Base-by-base conservation (phyloP, 2,797 vertebrate genomes). In the Chelon auratus region DNA sequence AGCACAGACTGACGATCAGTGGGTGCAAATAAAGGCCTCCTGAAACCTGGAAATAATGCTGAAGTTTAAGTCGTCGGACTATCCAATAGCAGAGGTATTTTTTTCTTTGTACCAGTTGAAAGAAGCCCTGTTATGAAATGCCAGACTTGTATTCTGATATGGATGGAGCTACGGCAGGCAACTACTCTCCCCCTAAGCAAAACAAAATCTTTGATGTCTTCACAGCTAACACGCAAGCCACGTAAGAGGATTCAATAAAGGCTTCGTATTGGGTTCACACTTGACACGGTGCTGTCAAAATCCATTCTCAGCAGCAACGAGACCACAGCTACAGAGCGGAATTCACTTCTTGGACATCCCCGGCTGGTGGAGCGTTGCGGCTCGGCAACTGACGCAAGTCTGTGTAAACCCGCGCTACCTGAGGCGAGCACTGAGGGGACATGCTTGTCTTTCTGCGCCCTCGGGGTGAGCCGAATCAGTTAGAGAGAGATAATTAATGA, bases 361-460 rank as follows among this genome's bases (percentile, higher is more conserved):
- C 11, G 22, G 52, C n/a, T 14, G 1, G 30, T 22, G 5, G 11
- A 3, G 39, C 14, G 43, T 6, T 50, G 40, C 6, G 37, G 36
- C 59, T 71, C 45, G 2, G 43, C 11, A 56, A 70, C 75, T 89
- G 87, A 87, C 37, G 80, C 72, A 84, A 87, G 82, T 5, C 24
- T 17, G 15, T 53, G 75, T 66, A 82, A 90, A 83, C 11, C 53
- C 10, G 9, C 50, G 39, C 5, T 0, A 79, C 80, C 72, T 14
- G 59, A 72, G 79, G 76, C 50, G 9, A 56, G 47, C 10, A 24
- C 20, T 1, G 55, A 52, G 67, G 72, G 30, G 37, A 65, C 15
- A 0, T 0, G 22, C 30, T 43, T 4, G 2, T 54, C 24, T 59
- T 37, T 66, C 62, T 79, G 56, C 1, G 13, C 63, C 66, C 39